These are phyloP conservation scores for Apeira syringaria DNA, from an alignment of 2,888 invertebrate genomes.

Conservation along the genomic window DNA sequence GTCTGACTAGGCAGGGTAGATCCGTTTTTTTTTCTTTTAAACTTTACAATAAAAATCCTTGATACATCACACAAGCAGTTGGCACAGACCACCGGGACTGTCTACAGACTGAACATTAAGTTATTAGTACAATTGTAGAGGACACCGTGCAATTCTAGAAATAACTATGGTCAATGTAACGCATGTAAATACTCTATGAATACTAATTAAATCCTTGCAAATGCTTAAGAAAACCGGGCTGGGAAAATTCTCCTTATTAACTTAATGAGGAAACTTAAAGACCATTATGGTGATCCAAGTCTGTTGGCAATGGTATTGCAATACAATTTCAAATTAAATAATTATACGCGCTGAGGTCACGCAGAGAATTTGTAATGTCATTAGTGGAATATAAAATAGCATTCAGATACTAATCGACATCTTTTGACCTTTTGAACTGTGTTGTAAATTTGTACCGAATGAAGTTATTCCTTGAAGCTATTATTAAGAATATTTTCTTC, in stretches of 20 bases:
- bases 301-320: background rate
- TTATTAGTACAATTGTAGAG: background rate
- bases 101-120: too few relatives aligned
- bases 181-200: constrained; percentile 57
- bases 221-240: constrained; percentile 45
- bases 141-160: constrained; percentile 14
- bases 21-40: too few relatives aligned
- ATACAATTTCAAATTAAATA: background rate
- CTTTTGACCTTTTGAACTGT: too few relatives aligned
- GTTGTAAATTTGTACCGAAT: too few relatives aligned
- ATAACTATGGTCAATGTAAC: constrained; percentile 38
- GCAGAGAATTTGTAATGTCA: background rate
- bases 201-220: constrained; percentile 56
- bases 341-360: background rate
- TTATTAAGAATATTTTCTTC: too few relatives aligned
- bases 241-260: constrained; percentile 42
- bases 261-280: constrained; percentile 42
- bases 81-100: constrained; percentile 21
- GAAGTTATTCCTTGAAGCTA: too few relatives aligned
- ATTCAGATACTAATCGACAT: background rate
- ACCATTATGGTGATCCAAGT: constrained; percentile 4
- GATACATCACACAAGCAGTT: too few relatives aligned
- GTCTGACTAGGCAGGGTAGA: too few relatives aligned
- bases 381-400: background rate
- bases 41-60: too few relatives aligned